These are phyloP conservation scores for Papilio polyxenes DNA, from an alignment of 1,140 invertebrate species.

Conservation along the genomic window DNA sequence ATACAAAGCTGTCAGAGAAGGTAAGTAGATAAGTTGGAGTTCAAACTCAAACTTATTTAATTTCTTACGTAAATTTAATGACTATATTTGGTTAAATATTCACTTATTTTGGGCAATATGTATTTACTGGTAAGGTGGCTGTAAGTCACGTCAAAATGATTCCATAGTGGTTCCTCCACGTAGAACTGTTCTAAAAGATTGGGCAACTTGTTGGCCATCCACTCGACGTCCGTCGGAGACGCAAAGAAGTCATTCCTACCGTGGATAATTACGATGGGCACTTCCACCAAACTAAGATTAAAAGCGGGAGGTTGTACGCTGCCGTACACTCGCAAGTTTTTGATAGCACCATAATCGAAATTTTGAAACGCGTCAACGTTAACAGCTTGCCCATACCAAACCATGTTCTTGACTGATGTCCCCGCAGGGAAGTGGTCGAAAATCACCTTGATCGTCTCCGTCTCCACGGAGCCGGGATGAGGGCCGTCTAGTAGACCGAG, in stretches of 20 bases:
- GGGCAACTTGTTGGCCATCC: constrained; percentile 57
- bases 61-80: neutral
- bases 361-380: constrained; percentile 68
- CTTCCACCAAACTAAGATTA: constrained; percentile 76
- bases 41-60: neutral
- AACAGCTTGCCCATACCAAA: constrained; percentile 82
- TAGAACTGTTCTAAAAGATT: constrained; percentile 58
- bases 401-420: constrained; percentile 85
- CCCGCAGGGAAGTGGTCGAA: constrained; percentile 87
- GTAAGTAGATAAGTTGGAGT: too few relatives aligned
- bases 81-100: constrained; percentile 59
- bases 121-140: constrained; percentile 53
- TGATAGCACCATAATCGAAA: constrained; percentile 79
- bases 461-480: constrained; percentile 56
- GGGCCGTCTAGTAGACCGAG: constrained; percentile 47
- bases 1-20: too few relatives aligned
- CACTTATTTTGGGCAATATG: constrained; percentile 64
- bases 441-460: constrained; percentile 46
- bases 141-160: constrained; percentile 63
- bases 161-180: constrained; percentile 64
- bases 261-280: constrained; percentile 68
- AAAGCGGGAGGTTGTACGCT: constrained; percentile 76
- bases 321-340: constrained; percentile 79
- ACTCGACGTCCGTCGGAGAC: constrained; percentile 59
- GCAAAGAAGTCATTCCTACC: constrained; percentile 66